Percentiles rank a stretch among this genome's conserved stretches.
These are phyloP conservation scores for Athene noctua DNA, from an alignment of 2,113 vertebrate genomes.

Conservation along the genomic window DNA sequence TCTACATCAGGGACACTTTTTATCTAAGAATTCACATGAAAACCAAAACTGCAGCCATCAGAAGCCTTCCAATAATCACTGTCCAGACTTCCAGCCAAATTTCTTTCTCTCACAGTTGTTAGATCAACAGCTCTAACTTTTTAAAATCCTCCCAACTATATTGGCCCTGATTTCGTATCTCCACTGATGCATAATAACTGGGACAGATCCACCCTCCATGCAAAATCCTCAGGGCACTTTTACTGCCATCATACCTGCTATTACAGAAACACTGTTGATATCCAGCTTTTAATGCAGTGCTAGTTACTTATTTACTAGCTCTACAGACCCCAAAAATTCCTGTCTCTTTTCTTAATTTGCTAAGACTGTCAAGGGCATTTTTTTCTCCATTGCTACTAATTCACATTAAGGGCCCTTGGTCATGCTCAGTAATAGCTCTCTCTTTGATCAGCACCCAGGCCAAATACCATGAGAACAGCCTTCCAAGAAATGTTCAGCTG, in stretches of 20 bases:
- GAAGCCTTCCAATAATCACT: background rate
- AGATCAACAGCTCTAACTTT: background rate
- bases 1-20: background rate
- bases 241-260: background rate
- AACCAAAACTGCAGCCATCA: background rate
- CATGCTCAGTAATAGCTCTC: constrained; percentile 4
- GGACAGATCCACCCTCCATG: background rate
- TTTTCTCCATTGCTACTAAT: background rate
- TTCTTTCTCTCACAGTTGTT: background rate
- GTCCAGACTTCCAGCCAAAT: background rate
- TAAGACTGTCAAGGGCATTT: background rate
- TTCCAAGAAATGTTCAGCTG: constrained; percentile 27
- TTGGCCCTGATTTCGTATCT: background rate
- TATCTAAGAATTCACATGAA: background rate
- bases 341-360: background rate
- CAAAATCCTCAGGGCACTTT: background rate
- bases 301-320: background rate
- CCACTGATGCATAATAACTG: background rate
- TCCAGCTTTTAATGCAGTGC: background rate
- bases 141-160: background rate
- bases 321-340: background rate
- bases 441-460: constrained; percentile 54
- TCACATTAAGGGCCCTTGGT: background rate
- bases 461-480: constrained; percentile 32
- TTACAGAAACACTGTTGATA: background rate